Evolutionary conservation across 2,797 vertebrate species (phyloP).

Genomic region (Glossophaga mutica): DNA sequence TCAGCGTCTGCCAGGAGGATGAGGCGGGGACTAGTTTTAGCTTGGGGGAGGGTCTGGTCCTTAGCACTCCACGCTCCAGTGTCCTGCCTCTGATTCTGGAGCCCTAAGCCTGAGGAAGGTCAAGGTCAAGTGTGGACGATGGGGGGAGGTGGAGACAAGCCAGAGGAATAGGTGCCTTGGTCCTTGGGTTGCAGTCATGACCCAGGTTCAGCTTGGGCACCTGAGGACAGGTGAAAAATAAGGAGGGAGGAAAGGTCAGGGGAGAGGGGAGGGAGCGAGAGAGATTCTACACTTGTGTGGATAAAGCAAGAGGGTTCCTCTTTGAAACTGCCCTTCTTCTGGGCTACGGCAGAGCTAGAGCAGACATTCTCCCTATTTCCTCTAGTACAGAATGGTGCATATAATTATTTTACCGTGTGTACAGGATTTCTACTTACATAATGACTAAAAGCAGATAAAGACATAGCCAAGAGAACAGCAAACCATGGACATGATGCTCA

Average conservation of each 20-base stretch:
- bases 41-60: background rate
- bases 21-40: background rate
- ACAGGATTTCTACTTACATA: constrained; percentile 79
- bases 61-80: background rate
- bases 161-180: background rate
- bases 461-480: constrained; percentile 81
- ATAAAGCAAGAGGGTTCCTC: background rate
- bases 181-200: background rate
- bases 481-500: constrained; percentile 80
- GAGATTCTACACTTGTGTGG: no score
- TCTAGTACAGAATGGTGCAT: constrained; percentile 74
- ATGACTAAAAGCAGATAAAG: constrained; percentile 82
- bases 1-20: background rate
- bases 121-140: background rate
- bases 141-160: background rate
- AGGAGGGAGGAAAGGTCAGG: background rate
- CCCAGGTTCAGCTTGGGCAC: background rate
- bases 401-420: constrained; percentile 75
- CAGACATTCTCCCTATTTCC: constrained; percentile 54
- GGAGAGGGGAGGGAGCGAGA: rapidly evolving
- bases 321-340: background rate
- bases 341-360: background rate
- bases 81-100: background rate
- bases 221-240: background rate
- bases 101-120: background rate